These are phyloP conservation scores for Passerculus sandwichensis DNA, from an alignment of 2,797 vertebrate genomes.

Conservation along the genomic window DNA sequence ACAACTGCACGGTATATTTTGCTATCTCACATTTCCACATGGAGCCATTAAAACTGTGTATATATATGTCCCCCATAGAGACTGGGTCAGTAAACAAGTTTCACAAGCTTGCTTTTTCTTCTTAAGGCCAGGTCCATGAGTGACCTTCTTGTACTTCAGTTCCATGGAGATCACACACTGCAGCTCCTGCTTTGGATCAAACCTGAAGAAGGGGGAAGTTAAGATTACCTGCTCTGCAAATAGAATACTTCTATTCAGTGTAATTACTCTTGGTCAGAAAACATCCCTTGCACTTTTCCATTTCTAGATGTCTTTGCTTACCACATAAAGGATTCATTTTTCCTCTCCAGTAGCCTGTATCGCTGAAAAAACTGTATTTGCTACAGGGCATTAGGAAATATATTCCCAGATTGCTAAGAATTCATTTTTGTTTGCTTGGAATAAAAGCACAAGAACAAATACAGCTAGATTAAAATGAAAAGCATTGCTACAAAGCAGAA, in stretches of 20 bases:
- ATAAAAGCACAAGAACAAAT: constrained; percentile 38
- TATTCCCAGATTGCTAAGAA: constrained; percentile 53
- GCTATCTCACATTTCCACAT: background rate
- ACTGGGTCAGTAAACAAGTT: constrained; percentile 42
- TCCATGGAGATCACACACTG: background rate
- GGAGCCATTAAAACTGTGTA: constrained; percentile 9
- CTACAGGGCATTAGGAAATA: constrained; percentile 47
- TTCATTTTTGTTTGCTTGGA: constrained; percentile 55
- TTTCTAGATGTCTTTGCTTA: constrained; percentile 1
- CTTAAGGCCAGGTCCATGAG: background rate
- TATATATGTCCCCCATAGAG: background rate
- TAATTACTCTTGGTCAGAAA: constrained; percentile 37
- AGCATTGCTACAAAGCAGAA: constrained; percentile 28
- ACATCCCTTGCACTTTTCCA: background rate
- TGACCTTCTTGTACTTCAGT: constrained; percentile 17
- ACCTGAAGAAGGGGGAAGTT: background rate
- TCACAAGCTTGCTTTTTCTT: constrained; percentile 48
- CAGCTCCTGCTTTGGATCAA: constrained; percentile 8
- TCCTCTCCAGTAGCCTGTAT: background rate
- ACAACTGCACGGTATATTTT: background rate
- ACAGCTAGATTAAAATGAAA: constrained; percentile 56
- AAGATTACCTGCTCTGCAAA: background rate
- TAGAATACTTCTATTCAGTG: background rate
- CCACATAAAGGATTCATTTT: background rate
- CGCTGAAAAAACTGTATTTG: background rate